phyloP scores from a whole-genome alignment of 2,888 invertebrate genomes.

The Linyphia triangularis region DNA sequence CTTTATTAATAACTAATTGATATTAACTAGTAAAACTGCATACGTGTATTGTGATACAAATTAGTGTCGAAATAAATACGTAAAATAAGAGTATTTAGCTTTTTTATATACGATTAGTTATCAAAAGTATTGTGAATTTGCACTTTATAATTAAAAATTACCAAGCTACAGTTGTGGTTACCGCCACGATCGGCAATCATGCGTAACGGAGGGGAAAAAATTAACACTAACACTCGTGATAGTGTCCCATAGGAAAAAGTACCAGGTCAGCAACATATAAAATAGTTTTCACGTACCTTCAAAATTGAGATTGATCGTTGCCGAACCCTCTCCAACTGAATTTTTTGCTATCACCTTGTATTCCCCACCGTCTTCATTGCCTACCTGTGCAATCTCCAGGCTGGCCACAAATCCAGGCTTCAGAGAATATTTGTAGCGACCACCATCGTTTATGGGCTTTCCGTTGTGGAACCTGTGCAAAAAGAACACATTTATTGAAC shows the following conservation, averaged over 20 bases:
- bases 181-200: not conserved
- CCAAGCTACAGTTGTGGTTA: too few relatives aligned
- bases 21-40: too few relatives aligned
- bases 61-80: too few relatives aligned
- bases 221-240: too few relatives aligned
- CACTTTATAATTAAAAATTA: too few relatives aligned
- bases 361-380: constrained; percentile 93
- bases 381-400: constrained; percentile 91
- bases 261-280: not conserved
- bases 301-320: constrained; percentile 97
- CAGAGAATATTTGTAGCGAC: constrained; percentile 87
- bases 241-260: not conserved
- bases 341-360: constrained; percentile 96
- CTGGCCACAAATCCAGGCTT: constrained; percentile 85
- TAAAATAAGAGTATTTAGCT: too few relatives aligned
- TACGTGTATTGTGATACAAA: too few relatives aligned
- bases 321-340: constrained; percentile 94
- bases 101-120: too few relatives aligned
- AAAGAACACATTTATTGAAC: too few relatives aligned
- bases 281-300: constrained; percentile 82
- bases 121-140: not conserved
- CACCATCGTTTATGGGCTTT: constrained; percentile 89
- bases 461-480: constrained; percentile 80
- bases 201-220: too few relatives aligned
- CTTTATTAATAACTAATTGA: too few relatives aligned